Evolutionary conservation across 2,797 vertebrate genomes (phyloP), one percentile per base, ranked within the genome.

Genomic region (Trematomus bernacchii): DNA sequence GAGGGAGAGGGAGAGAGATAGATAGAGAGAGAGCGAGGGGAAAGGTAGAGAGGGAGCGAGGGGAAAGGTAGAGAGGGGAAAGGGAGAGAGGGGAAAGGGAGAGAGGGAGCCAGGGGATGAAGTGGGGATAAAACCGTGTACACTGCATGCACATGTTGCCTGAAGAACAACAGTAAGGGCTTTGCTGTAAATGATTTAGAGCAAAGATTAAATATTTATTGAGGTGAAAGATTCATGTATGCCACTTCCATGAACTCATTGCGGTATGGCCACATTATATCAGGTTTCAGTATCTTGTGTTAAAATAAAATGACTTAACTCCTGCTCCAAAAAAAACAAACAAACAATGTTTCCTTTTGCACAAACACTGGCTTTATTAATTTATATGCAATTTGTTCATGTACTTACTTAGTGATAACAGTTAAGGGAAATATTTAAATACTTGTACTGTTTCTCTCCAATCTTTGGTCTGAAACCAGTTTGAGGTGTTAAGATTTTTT

Each of bases 201-300:
- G 58, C 64, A 62, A 79, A 74, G 67, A 88, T 93, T 19, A 94
- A 93, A 92, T 88, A 93, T 93, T 88, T 77, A 93, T 84, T 79
- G 86, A 90, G 91, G 92, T 93, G 89, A 94, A 92, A 92, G 81
- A 91, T 93, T 93, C 83, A 93, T 92, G 89, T 85, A 82, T 89
- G 76, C 47, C 85, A 83, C 80, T 72, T 77, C 74, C 71, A 85
- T 91, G 83, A 92, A 88, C 87, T 88, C 87, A 85, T 77, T 63
- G 78, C 82, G 84, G 77, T 74, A 42, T 40, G 71, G 79, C 51
- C 30, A 83, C 68, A 85, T 86, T 74, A 82, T 78, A 78, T 85
- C 66, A 58, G 64, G 65, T 66, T 73, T n/a, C 55, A 60, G 27
- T 51, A 57, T 66, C 47, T 74, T 66, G 50, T 60, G 60, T 80